Evolutionary conservation across 2,888 invertebrate genomes (phyloP), one percentile per base, ranked within the genome.

Genomic region (Cheilosia pagana): DNA sequence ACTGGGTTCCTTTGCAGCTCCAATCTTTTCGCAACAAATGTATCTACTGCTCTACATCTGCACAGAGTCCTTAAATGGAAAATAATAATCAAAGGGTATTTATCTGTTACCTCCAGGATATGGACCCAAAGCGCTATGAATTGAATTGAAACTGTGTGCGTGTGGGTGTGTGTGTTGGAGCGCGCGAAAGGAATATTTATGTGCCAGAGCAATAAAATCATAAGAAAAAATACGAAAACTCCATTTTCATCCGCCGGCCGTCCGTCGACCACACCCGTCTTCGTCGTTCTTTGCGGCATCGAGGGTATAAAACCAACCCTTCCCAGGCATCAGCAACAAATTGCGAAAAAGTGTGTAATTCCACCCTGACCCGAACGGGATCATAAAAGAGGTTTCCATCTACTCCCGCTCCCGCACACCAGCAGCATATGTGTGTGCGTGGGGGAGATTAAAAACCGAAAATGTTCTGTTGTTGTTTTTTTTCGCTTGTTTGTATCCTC

Each of bases 21-120:
- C 50, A 72, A 77, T 71, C 62, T 53, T 6, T 50, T 35, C 43
- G n/a, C 7, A 74, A 74, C 63, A 83, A 81, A 60, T 76, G 52
- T 83, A 83, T 83, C 83, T 83, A n/a, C 48, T 78, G 83, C 31
- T 75, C 83, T 55, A 83, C 68, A 83, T 83, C 83, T 83, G 45
- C 41, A 45, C 43, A 70, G 62, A 70, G 67, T 63, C 59, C 74
- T 65, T 74, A 83, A 83, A 78, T 78, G 74, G 68, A 78, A 83
- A 83, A 78, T 83, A 74, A 78, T 78, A 83, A 78, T 78, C 78
- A 83, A 83, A 83, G 78, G 83, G 78, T 83, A 83, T 83, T 83
- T 83, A 83, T 83, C 83, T 83, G 75, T 83, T 78, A 83, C 78
- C 83, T 83, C 59, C 78, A 83, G 83, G 83, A 83, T 70, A 70